Base-by-base conservation (phyloP, 2,797 vertebrate species). In the Rhinogobio ventralis region DNA sequence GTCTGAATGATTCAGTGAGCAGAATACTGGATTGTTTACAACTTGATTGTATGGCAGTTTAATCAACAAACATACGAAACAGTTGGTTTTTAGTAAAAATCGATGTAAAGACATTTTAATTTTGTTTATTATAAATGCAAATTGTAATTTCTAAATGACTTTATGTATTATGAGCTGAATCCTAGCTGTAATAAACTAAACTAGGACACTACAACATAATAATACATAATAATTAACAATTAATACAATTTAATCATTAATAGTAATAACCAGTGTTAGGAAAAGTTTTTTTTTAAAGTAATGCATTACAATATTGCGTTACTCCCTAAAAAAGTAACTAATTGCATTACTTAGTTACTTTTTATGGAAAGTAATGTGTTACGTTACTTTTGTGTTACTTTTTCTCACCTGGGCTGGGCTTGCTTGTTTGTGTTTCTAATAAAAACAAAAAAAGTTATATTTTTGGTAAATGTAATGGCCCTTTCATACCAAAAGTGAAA, bases 1-100 rank as follows among this genome's bases (percentile, higher is more conserved):
- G 6, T 67, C 25, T 51, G 28, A 23, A 30, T 19, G 1, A 33
- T 49, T 49, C 4, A 49, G 4, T 66, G 39, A 23, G 1, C 2
- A 13, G 33, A 64, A 64, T 30, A 64, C 15, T 82, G 42, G 55
- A 69, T 80, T 71, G 25, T 79, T 28, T 49, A 33, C 51, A 45
- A 9, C 42, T 15, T 60, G 9, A 20, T 23, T 66, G 20, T n/a
- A 55, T 74, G 15, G 9, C 67, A 72, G 20, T 49, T 49, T 71
- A 51, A 75, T 74, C 45, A 62, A 9, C 11, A 30, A 51, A 14
- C 11, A 28, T 9, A 42, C 20, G 5, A 28, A 71, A n/a, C 36
- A n/a, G 5, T n/a, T 45, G 3, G 1, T 17, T 71, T n/a, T 17
- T 17, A 25, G 7, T 45, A 46, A 46, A 39, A 46, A 15, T 17